Evolutionary conservation across 1,140 invertebrate genomes (phyloP).

Genomic region (Drosophila carrolli): DNA sequence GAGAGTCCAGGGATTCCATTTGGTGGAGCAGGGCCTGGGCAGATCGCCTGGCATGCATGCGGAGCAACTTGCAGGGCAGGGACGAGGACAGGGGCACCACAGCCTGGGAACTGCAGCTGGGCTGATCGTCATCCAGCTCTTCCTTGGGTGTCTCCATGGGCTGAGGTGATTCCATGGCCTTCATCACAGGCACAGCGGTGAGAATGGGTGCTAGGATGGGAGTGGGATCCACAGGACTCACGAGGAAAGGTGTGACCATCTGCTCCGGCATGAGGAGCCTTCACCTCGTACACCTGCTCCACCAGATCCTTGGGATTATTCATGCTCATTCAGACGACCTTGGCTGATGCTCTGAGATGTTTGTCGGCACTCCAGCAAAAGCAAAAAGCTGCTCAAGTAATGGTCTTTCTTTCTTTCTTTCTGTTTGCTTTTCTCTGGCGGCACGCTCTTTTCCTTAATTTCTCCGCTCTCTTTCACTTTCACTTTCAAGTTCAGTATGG

Average conservation of each 20-base stretch:
- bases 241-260: slow-evolving; percentile 77
- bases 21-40: slow-evolving; percentile 73
- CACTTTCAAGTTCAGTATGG: slow-evolving; percentile 79
- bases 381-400: slow-evolving; percentile 21
- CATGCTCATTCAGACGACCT: slow-evolving; percentile 22
- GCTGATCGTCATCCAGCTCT: slow-evolving; percentile 37
- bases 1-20: slow-evolving; percentile 70
- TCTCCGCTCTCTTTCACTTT: slow-evolving; percentile 60
- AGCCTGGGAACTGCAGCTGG: slow-evolving; percentile 69
- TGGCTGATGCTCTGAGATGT: slow-evolving; percentile 60
- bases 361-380: slow-evolving; percentile 76
- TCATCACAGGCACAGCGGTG: slow-evolving; percentile 67
- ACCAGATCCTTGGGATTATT: slow-evolving; percentile 13
- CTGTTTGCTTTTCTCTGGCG: neutral
- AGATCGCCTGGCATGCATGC: slow-evolving; percentile 72
- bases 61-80: slow-evolving; percentile 72
- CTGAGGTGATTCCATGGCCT: slow-evolving; percentile 4
- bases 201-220: slow-evolving; percentile 39
- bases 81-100: slow-evolving; percentile 77
- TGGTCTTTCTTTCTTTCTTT: slow-evolving; percentile 9
- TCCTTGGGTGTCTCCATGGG: neutral
- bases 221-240: slow-evolving; percentile 51
- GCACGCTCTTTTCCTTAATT: neutral
- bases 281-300: slow-evolving; percentile 54
- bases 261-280: slow-evolving; percentile 48